Evolutionary conservation across 2,888 invertebrate species (phyloP), one percentile per base, ranked within the genome.

Genomic region (Dione juno): DNA sequence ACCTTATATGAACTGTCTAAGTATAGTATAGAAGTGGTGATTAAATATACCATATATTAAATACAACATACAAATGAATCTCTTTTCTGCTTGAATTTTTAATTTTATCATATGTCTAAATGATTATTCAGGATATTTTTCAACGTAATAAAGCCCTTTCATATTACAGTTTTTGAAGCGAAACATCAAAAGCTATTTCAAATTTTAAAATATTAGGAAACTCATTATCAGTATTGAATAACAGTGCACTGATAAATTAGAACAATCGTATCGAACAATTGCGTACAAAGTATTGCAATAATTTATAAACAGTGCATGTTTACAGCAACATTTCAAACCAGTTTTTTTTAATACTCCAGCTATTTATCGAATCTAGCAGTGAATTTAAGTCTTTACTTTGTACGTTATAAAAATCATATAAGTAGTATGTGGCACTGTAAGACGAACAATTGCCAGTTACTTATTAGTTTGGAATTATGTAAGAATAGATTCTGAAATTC

Each of bases 251-350:
- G 77, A 84, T 84, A 85, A 88, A 87, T 85, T 84, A 84, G 85
- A 84, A 87, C 88, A 88, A 88, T 88, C 76, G 77, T 76, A 79
- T 77, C 77, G 83, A 82, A 82, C 84, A 82, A 81, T 83, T 77
- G 80, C 76, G 81, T 84, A 71, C 82, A 83, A 70, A 71, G 84
- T 82, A 89, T 87, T 85, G 87, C 84, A 84, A 85, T 77, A 84
- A 87, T 92, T 92, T 88, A 87, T 89, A 92, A 92, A 92, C 90
- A 91, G 76, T 73, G 75, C 77, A 75, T 78, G 86, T 88, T 88
- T 87, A 86, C 79, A 77, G 67, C 81, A 75, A 78, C 79, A 77
- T 80, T 76, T 79, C 80, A 78, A 77, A 77, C 77, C 85, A 82
- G 88, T 88, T 89, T 87, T 71, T 65, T 57, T 57, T 50, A 54